Base-by-base conservation (phyloP, 2,888 invertebrate genomes). In the Clanis bilineata region DNA sequence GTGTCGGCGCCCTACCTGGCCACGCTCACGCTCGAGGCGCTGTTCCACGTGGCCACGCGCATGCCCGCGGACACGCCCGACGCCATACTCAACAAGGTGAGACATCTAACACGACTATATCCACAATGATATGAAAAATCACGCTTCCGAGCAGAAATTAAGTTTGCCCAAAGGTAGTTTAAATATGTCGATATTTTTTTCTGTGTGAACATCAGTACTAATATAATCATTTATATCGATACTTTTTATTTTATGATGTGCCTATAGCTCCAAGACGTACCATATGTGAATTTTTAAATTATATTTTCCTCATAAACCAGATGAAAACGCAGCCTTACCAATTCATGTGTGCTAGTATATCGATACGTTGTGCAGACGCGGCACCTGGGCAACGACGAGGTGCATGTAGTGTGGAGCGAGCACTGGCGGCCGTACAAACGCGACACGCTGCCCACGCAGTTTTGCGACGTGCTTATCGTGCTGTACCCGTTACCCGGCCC, bases 361-460 rank as follows among this genome's bases (percentile, higher is more conserved):
- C 9, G 9, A 32, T 32, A 1, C 9, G 4, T 32, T 32, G 36
- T 12, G 9, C 66, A 89, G 96, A 97, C 98, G 12, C 95, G 98
- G 3, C 99, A 99, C 92, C 93, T 99, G 66, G 99, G 99, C 54
- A 99, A 99, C 88, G 99, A 99, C 86, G 99, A 99, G 87, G 97
- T 99, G 62, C 99, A 99, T 83, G 98, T 99, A 66, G 98, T 99
- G 32, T 99, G 99, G 99, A 98, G 98, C 57, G 99, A 99, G 82
- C 98, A 99, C 88, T 95, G 94, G 86, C 94, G 98, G 65, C 98
- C 98, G 79, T 99, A 99, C 93, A 94, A 98, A 62, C 95, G 99
- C 60, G 98, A 98, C 80, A 98, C 99, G 73, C 96, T 99, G 80
- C 98, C 99, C 59, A 99, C 99, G 10, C 99, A 99, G 92, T 99